A percentile compares a stretch with the other conserved stretches of the same genome.
Evolutionary conservation across 2,113 vertebrate species (phyloP).

Genomic region (Stegastes partitus): DNA sequence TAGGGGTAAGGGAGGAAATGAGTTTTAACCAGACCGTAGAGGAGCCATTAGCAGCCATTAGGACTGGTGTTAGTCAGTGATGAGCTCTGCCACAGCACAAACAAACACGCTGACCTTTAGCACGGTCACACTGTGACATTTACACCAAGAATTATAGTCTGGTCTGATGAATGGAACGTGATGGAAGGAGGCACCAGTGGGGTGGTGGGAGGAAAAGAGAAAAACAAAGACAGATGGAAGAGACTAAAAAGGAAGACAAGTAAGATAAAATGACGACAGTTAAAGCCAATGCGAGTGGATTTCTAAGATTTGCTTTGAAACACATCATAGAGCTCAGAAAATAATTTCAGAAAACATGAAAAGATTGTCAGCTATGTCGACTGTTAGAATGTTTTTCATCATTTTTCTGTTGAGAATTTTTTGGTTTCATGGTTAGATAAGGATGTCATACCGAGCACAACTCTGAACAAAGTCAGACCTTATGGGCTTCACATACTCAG

Average conservation of each 20-base stretch:
- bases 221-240: constrained; percentile 24
- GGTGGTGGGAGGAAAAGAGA: constrained; percentile 1
- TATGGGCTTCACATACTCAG: too few relatives aligned
- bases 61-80: constrained; percentile 68
- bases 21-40: constrained; percentile 59
- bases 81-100: constrained; percentile 72
- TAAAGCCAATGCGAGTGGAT: neutral
- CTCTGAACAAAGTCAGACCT: too few relatives aligned
- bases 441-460: too few relatives aligned
- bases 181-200: constrained; percentile 27
- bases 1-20: constrained; percentile 52
- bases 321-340: too few relatives aligned
- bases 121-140: constrained; percentile 76
- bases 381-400: too few relatives aligned
- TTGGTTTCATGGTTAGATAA: too few relatives aligned
- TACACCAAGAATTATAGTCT: constrained; percentile 69
- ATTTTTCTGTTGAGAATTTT: too few relatives aligned
- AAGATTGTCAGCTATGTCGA: too few relatives aligned
- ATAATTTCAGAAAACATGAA: too few relatives aligned
- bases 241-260: neutral
- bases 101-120: constrained; percentile 83
- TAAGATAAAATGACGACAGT: constrained; percentile 21
- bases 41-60: constrained; percentile 73
- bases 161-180: constrained; percentile 62
- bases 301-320: too few relatives aligned